Conservation (phyloP, 37 sponge, comb jelly and placozoan species). For the Mnemiopsis leidyi region DNA sequence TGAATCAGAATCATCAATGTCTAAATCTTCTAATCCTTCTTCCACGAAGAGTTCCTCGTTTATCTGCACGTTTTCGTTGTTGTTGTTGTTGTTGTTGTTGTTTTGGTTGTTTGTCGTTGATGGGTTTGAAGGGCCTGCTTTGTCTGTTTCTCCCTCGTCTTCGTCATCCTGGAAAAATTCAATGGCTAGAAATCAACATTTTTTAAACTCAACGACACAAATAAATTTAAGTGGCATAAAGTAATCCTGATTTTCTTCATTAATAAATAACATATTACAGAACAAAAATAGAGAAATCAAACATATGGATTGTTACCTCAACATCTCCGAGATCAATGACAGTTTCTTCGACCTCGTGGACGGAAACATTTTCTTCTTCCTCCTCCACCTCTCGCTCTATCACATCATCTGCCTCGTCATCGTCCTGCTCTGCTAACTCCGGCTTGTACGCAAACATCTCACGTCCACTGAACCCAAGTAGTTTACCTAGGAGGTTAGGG, state of each 20-base stretch:
- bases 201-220: too few species aligned
- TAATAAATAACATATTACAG: too few species aligned
- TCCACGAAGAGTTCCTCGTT: slow-evolving; percentile 49
- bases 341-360: slow-evolving; percentile 5
- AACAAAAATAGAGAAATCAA: too few species aligned
- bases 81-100: slow-evolving; percentile 13
- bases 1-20: slow-evolving; percentile 56
- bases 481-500: neutral
- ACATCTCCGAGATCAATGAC: slow-evolving; percentile 51
- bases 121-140: neutral
- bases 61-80: neutral
- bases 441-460: slow-evolving; percentile 98
- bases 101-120: neutral
- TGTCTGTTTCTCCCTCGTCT: neutral
- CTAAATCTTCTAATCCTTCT: slow-evolving; percentile 59
- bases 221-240: too few species aligned
- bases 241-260: too few species aligned
- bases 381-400: slow-evolving; percentile 56
- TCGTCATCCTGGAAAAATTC: slow-evolving; percentile 50
- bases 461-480: slow-evolving; percentile 79
- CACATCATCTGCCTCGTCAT: slow-evolving; percentile 76
- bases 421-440: slow-evolving; percentile 74
- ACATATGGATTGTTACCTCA: too few species aligned
- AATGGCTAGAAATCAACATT: too few species aligned
- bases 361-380: slow-evolving; percentile 21